These are phyloP conservation scores for Dicrurus megarhynchus DNA, from an alignment of 2,113 vertebrate genomes.

Conservation along the genomic window DNA sequence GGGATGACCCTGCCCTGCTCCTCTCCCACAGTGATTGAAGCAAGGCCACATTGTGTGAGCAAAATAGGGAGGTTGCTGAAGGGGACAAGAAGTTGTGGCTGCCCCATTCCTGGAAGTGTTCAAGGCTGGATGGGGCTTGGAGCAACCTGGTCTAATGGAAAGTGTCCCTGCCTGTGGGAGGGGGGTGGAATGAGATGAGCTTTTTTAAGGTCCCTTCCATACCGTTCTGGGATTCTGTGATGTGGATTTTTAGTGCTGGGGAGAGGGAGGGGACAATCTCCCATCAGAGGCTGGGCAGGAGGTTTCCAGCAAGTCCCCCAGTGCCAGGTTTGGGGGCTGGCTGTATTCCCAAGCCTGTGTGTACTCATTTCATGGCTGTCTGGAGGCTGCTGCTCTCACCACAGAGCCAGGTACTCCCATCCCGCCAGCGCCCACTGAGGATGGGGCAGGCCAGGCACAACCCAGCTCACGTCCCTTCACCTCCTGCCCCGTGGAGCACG, in stretches of 20 bases:
- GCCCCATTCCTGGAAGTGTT: background rate
- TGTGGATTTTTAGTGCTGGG: background rate
- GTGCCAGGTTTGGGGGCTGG: background rate
- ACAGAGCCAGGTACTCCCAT: background rate
- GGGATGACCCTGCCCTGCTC: background rate
- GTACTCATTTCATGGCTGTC: accelerated
- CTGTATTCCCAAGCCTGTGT: background rate
- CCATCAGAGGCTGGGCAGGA: background rate
- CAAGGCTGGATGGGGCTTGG: background rate
- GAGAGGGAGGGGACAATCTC: background rate
- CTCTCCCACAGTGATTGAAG: background rate
- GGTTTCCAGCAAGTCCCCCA: background rate
- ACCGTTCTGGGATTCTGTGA: background rate
- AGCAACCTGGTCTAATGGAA: background rate
- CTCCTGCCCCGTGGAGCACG: background rate
- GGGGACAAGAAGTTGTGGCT: background rate
- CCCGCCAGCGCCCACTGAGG: accelerated
- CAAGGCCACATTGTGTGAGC: accelerated
- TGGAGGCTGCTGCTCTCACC: background rate
- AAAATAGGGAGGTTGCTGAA: background rate
- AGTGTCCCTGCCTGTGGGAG: background rate
- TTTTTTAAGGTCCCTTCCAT: background rate
- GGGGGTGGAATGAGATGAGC: background rate
- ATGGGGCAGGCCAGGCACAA: accelerated
- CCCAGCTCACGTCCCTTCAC: background rate